Conservation (phyloP, 2,113 vertebrate genomes). For the Rhinopomastus cyanomelas region DNA sequence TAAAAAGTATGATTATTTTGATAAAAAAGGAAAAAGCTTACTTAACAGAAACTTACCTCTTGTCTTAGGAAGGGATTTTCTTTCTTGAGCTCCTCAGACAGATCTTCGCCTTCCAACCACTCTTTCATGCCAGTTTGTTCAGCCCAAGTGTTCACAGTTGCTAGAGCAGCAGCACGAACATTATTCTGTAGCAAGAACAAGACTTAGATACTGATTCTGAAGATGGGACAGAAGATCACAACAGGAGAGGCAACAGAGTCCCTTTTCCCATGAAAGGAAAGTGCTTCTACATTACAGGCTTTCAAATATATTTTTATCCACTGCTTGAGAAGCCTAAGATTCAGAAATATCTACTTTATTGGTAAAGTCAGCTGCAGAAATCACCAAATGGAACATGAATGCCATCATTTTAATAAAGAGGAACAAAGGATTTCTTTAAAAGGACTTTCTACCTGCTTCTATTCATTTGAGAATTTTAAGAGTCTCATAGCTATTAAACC, state of each 20-base stretch:
- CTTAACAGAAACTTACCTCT: slow-evolving; percentile 78
- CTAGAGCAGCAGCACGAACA: slow-evolving; percentile 86
- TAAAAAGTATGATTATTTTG: not conserved
- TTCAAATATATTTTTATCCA: not conserved
- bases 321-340: not conserved
- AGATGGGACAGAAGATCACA: not conserved
- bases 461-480: not conserved
- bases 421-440: not conserved
- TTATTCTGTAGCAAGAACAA: slow-evolving; percentile 77
- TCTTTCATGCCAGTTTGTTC: slow-evolving; percentile 98
- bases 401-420: not conserved
- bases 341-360: not conserved
- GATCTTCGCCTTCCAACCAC: slow-evolving; percentile 96
- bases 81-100: slow-evolving; percentile 95
- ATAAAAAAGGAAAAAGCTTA: not conserved
- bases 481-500: not conserved
- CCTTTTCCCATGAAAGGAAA: not conserved
- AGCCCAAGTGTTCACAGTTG: slow-evolving; percentile 91
- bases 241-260: not conserved
- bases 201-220: slow-evolving; percentile 14
- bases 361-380: not conserved
- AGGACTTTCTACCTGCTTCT: not conserved
- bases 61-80: slow-evolving; percentile 96
- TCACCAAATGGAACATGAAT: not conserved
- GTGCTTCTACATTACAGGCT: not conserved